Percentiles rank a stretch among this genome's conserved stretches.
phyloP scores from a whole-genome alignment of 2,113 vertebrate genomes.

The Channa maculata region DNA sequence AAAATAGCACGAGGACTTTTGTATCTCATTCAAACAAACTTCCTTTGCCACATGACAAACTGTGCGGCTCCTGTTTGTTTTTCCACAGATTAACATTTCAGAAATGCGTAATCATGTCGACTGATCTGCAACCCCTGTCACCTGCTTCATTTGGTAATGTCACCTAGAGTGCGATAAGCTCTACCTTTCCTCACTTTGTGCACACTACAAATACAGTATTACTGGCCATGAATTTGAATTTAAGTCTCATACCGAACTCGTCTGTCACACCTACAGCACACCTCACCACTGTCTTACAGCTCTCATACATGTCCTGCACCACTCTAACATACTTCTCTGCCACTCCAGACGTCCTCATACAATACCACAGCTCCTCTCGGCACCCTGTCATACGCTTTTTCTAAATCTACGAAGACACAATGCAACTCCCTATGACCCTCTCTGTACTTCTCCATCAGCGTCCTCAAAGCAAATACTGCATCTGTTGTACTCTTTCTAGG shows the following conservation, averaged over 20 bases:
- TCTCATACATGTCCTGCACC: no score
- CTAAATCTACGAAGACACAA: no score
- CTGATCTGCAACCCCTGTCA: slow-evolving; percentile 58
- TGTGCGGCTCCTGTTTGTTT: slow-evolving; percentile 54
- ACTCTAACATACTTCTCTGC: no score
- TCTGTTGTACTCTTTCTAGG: no score
- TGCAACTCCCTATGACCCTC: no score
- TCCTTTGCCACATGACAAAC: slow-evolving; percentile 16
- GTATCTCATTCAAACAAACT: slow-evolving; percentile 54
- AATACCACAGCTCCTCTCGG: no score
- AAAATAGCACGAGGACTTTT: slow-evolving; percentile 34
- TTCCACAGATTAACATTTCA: slow-evolving; percentile 65
- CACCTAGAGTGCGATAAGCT: slow-evolving; percentile 39
- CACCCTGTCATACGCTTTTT: no score
- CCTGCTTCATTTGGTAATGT: slow-evolving; percentile 48
- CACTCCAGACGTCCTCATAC: no score
- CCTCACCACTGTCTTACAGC: no score
- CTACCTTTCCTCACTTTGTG: slow-evolving; percentile 10
- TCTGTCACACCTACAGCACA: no score
- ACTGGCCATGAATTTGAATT: slow-evolving; percentile 32
- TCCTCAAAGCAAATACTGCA: no score
- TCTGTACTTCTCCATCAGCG: no score
- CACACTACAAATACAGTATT: slow-evolving; percentile 54
- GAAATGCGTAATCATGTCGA: slow-evolving; percentile 44
- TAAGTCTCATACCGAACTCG: not conserved